Evolutionary conservation across 2,797 vertebrate species (phyloP).

Genomic region (Avahi laniger): DNA sequence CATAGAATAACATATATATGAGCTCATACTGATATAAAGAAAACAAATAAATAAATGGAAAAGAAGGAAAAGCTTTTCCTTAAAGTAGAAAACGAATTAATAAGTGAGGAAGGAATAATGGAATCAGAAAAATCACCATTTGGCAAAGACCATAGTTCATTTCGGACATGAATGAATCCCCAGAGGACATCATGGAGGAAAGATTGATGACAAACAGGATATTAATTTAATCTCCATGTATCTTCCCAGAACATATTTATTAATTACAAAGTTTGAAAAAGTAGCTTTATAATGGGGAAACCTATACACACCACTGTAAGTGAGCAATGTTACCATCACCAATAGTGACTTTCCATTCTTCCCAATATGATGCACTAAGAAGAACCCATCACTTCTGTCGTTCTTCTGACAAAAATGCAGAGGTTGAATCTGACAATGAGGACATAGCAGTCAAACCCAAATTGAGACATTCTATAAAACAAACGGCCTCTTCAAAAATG

Average conservation of each 20-base stretch:
- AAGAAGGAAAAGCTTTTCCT: not conserved
- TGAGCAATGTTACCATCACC: no score
- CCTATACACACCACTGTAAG: not conserved
- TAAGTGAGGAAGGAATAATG: not conserved
- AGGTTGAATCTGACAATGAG: not conserved
- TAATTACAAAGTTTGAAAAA: not conserved
- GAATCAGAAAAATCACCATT: not conserved
- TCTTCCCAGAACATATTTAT: not conserved
- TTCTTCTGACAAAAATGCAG: not conserved
- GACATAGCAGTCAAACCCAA: not conserved
- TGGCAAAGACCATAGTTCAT: not conserved
- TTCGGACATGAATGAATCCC: not conserved
- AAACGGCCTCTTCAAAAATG: not conserved
- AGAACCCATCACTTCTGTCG: not conserved
- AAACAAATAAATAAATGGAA: not conserved
- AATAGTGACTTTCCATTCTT: fast-evolving
- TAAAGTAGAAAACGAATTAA: not conserved
- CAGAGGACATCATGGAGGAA: not conserved
- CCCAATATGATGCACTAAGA: no score
- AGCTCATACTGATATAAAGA: not conserved
- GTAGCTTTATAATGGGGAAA: not conserved
- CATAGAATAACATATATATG: not conserved
- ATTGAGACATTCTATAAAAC: not conserved
- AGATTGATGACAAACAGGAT: not conserved
- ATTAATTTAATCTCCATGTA: not conserved